These are phyloP conservation scores for Malurus leucopterus DNA, from an alignment of 2,797 vertebrate species.

Conservation along the genomic window DNA sequence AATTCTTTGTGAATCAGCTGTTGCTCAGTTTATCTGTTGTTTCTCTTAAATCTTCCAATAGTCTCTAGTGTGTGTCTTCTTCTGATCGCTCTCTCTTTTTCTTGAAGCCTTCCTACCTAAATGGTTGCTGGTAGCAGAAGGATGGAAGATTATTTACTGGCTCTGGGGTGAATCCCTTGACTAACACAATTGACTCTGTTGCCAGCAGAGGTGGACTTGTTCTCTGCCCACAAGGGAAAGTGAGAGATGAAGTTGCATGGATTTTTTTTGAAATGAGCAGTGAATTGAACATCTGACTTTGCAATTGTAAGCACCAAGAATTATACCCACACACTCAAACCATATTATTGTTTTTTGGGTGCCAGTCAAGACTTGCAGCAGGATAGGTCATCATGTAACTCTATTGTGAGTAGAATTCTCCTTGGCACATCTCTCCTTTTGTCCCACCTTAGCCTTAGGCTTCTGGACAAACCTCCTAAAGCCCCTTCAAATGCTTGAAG, in stretches of 20 bases:
- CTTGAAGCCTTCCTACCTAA: not conserved
- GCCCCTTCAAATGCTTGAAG: not conserved
- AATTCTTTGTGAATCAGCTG: not conserved
- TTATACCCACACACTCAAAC: not conserved
- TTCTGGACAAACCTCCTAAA: not conserved
- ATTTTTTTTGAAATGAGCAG: not conserved
- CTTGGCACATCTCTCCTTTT: not conserved
- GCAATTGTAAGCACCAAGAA: not conserved
- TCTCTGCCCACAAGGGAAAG: not conserved
- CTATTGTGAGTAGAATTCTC: not conserved
- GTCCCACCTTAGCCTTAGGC: not conserved
- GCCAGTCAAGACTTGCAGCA: not conserved
- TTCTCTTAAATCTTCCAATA: not conserved
- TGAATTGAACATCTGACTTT: not conserved
- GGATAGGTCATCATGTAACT: not conserved
- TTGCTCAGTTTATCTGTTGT: not conserved
- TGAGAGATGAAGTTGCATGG: not conserved
- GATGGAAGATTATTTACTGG: not conserved
- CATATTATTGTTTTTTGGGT: not conserved
- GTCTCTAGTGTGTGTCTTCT: not conserved
- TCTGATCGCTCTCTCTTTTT: not conserved
- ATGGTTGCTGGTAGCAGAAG: not conserved
- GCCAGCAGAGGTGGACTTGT: not conserved
- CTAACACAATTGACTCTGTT: not conserved
- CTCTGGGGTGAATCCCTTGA: not conserved